Evolutionary conservation across 2,888 invertebrate species (phyloP).

Genomic region (Lypha dubia): DNA sequence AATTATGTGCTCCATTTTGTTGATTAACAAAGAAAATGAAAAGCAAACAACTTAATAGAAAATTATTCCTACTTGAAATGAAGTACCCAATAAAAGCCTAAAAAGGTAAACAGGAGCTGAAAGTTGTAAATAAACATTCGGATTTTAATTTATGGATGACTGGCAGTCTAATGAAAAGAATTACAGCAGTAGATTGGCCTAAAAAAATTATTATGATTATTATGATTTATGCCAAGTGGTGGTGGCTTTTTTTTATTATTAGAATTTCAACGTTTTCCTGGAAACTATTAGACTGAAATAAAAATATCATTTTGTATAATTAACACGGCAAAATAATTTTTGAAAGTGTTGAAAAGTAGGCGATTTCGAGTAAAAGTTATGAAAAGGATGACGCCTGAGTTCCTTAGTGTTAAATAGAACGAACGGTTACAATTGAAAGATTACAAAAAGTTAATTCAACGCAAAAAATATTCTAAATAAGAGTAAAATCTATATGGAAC

Average conservation of each 20-base stretch:
- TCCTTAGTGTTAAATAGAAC: conserved; percentile 18
- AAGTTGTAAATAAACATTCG: conserved; percentile 5
- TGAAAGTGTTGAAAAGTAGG: neutral
- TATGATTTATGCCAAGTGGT: conserved; percentile 54
- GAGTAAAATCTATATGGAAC: neutral
- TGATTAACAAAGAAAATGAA: conserved; percentile 29
- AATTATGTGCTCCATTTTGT: conserved; percentile 51
- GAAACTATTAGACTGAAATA: conserved; percentile 50
- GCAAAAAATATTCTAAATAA: neutral
- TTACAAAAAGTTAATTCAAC: neutral
- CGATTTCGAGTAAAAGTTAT: neutral
- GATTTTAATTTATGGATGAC: conserved; percentile 40
- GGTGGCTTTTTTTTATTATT: conserved; percentile 22
- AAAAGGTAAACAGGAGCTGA: conserved; percentile 9
- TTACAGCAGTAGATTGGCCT: conserved; percentile 42
- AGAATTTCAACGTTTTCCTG: conserved; percentile 28
- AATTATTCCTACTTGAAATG: conserved; percentile 5
- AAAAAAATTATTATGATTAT: conserved; percentile 35
- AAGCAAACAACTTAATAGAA: conserved; percentile 46
- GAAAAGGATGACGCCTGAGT: neutral
- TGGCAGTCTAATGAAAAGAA: conserved; percentile 16
- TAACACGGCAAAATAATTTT: neutral
- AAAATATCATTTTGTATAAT: conserved; percentile 30
- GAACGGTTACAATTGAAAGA: neutral
- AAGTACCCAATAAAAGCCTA: conserved; percentile 36